Evolutionary conservation across 2,797 vertebrate genomes (phyloP).

Genomic region (Anomalospiza imberbis): DNA sequence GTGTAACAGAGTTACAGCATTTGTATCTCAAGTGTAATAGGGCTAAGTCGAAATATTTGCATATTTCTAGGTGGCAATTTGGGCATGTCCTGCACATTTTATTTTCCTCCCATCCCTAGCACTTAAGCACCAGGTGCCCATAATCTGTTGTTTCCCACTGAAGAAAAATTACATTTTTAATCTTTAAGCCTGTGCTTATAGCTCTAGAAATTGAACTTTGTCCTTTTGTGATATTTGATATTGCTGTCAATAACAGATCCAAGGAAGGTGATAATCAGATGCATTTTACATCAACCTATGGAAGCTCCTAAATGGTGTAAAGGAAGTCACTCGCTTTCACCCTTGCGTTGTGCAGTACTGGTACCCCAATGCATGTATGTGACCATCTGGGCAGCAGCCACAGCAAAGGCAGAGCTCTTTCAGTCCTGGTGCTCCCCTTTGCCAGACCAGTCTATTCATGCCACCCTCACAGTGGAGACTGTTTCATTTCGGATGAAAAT

Average conservation of each 20-base stretch:
- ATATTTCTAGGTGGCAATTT: neutral
- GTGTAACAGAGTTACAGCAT: neutral
- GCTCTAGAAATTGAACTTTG: neutral
- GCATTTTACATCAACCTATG: neutral
- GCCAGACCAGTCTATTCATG: neutral
- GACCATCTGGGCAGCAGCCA: neutral
- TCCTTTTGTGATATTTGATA: neutral
- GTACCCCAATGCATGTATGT: accelerated
- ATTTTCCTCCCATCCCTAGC: neutral
- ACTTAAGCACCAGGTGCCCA: neutral
- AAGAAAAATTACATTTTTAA: neutral
- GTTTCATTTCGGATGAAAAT: neutral
- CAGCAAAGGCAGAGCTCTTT: neutral
- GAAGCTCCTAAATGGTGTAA: neutral
- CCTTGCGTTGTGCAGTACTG: accelerated
- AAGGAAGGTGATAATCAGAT: neutral
- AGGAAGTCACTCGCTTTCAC: neutral
- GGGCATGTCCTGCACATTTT: neutral
- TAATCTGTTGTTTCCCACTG: neutral
- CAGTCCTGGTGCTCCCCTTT: neutral
- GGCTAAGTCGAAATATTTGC: neutral
- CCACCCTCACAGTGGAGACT: no score
- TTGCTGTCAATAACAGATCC: neutral
- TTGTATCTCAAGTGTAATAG: neutral
- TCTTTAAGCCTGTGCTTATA: neutral